Evolutionary conservation across 2,797 vertebrate species (phyloP), one percentile per base, ranked within the genome.

Genomic region (Columba guinea): DNA sequence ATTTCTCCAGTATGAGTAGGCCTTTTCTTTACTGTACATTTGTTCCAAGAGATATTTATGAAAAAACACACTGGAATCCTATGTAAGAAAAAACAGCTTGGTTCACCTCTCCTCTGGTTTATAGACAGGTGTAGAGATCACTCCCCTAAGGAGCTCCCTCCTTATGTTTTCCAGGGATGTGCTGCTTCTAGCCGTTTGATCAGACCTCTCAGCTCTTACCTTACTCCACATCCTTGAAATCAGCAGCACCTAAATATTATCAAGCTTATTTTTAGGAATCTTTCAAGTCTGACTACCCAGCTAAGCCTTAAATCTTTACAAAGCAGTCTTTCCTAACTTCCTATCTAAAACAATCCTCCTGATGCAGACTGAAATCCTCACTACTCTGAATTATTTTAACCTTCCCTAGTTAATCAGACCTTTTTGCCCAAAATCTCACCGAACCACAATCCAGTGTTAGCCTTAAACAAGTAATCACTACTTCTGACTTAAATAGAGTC

Each of bases 1-100:
- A 37, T 28, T 77, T 56, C 63, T 60, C 28, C 44, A 34, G 28
- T 0, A 0, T 10, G 55, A 69, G 10, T 1, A 6, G 30, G 30
- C n/a, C 32, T 65, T 93, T 80, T 41, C 41, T 86, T 44, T 55
- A n/a, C 24, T 22, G 15, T 34, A 56, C 5, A 59, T 1, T 7
- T n/a, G 51, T 34, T 82, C 39, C 53, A 79, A 78, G 51, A 78
- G 27, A 14, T 39, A 63, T 27, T 63, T 79, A 74, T 59, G 65
- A 74, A 85, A 32, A 5, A 41, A 18, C 52, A 44, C 0, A 0
- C 7, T 87, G 74, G 74, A 93, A 75, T 59, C 16, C 48, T 62
- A 44, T 2, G 14, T 56, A 49, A 77, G 55, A 35, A 46, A 89
- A 80, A 30, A 19, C 0, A 1, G 59, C n/a, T 24, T 77, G 23